Conservation (phyloP, 2,888 invertebrate genomes). For the Troides oblongomaculatus region DNA sequence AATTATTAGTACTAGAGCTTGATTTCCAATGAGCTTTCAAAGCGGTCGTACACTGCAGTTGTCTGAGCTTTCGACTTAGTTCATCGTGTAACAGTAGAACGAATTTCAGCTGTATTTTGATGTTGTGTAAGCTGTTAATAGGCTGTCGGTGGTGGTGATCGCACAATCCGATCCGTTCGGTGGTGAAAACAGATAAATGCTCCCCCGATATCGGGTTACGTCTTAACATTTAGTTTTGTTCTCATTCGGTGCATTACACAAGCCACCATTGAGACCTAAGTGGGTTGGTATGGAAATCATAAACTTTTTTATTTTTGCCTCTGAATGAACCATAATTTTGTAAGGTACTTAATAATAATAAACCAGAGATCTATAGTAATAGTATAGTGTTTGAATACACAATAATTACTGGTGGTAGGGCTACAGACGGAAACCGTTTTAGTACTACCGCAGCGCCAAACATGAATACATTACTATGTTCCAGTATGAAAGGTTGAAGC, state of each 20-base stretch:
- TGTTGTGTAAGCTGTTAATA: slow-evolving; percentile 38
- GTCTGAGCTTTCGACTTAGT: slow-evolving; percentile 48
- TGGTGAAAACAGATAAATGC: slow-evolving; percentile 71
- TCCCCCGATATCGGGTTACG: slow-evolving; percentile 69
- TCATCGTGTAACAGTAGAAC: slow-evolving; percentile 51
- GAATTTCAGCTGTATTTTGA: slow-evolving; percentile 42
- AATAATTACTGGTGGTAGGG: no score
- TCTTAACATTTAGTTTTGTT: slow-evolving; percentile 48
- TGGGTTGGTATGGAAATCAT: slow-evolving; percentile 24
- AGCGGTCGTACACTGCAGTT: no score
- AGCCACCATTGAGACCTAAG: slow-evolving; percentile 36
- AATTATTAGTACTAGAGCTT: slow-evolving; percentile 17
- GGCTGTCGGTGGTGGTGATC: slow-evolving; percentile 37
- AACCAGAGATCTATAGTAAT: no score
- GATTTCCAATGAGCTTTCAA: slow-evolving; percentile 16
- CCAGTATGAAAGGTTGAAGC: no score
- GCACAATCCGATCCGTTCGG: slow-evolving; percentile 63
- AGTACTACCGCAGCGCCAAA: no score
- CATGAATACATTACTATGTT: no score
- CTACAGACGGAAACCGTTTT: no score
- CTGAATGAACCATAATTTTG: slow-evolving; percentile 19
- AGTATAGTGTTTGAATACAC: no score
- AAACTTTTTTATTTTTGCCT: slow-evolving; percentile 8
- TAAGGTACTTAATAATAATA: slow-evolving; percentile 10
- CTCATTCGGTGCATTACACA: slow-evolving; percentile 45